Evolutionary conservation across 2,113 vertebrate species (phyloP).

Genomic region (Mirounga angustirostris): DNA sequence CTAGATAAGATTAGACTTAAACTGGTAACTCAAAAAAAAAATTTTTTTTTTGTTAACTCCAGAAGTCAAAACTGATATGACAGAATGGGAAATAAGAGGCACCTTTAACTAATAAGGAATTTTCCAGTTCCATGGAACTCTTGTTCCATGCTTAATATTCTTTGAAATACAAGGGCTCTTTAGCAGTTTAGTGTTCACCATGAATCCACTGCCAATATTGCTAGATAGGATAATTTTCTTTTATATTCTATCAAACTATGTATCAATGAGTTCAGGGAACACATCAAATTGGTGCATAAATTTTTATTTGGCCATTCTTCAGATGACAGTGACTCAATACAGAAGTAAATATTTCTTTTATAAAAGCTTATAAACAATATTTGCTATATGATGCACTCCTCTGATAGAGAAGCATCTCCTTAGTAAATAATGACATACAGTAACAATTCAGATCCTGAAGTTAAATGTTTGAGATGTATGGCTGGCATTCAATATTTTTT

Average conservation of each 20-base stretch:
- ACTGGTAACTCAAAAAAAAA: background rate
- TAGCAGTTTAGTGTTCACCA: background rate
- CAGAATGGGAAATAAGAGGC: background rate
- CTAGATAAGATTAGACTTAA: slow-evolving; percentile 1
- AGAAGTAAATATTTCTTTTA: slow-evolving; percentile 61
- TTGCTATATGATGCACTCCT: slow-evolving; percentile 49
- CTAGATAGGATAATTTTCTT: background rate
- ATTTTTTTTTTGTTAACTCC: background rate
- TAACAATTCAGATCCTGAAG: slow-evolving; percentile 38
- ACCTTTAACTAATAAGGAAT: background rate
- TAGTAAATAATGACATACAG: background rate
- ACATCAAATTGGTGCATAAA: slow-evolving; percentile 33
- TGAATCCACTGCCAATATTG: background rate
- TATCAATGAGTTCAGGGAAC: slow-evolving; percentile 29
- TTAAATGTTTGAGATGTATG: slow-evolving; percentile 13
- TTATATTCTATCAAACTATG: slow-evolving; percentile 1
- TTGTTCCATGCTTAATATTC: slow-evolving; percentile 8
- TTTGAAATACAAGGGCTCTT: background rate
- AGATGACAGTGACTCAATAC: background rate
- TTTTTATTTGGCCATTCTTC: slow-evolving; percentile 57
- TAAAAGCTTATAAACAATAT: slow-evolving; percentile 56
- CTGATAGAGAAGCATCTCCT: slow-evolving; percentile 49
- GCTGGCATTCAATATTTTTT: background rate
- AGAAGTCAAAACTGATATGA: slow-evolving; percentile 41
- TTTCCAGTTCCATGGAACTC: background rate